phyloP scores from a whole-genome alignment of 2,888 invertebrate species.

The Eretmocerus hayati region DNA sequence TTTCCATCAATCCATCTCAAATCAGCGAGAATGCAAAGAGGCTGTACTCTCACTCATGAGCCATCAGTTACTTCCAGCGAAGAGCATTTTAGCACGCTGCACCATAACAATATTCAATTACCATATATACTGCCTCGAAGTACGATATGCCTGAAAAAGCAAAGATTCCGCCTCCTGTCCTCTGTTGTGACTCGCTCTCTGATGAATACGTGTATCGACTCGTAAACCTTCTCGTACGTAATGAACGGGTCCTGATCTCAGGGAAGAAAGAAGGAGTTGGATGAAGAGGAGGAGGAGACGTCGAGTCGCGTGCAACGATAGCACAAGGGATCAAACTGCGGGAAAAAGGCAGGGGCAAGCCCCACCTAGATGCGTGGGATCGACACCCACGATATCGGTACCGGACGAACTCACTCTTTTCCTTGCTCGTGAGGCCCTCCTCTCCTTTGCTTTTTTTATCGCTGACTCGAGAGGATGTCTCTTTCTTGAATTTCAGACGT shows the following conservation, averaged over 20 bases:
- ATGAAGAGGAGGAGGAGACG: slow-evolving; percentile 6
- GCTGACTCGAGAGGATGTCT: not conserved
- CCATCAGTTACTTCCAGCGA: too few relatives aligned
- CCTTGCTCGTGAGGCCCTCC: not conserved
- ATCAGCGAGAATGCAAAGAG: too few relatives aligned
- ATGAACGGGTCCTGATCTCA: slow-evolving; percentile 20
- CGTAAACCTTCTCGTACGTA: not conserved
- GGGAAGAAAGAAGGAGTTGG: slow-evolving; percentile 9
- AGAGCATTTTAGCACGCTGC: too few relatives aligned
- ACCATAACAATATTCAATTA: too few relatives aligned
- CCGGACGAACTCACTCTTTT: not conserved
- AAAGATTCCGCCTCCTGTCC: slow-evolving; percentile 10
- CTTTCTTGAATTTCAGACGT: too few relatives aligned
- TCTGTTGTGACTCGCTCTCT: slow-evolving; percentile 10
- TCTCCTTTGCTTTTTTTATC: not conserved
- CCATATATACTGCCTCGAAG: too few relatives aligned
- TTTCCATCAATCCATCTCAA: too few relatives aligned
- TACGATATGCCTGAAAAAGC: too few relatives aligned
- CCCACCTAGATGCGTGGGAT: slow-evolving; percentile 47
- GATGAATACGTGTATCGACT: slow-evolving; percentile 28
- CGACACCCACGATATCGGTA: slow-evolving; percentile 42
- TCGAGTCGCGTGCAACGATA: slow-evolving; percentile 7
- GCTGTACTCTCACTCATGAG: too few relatives aligned
- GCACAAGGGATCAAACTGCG: slow-evolving; percentile 9
- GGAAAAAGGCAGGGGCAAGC: slow-evolving; percentile 28